Conservation (phyloP, 2,888 invertebrate species). For the Diadegma fenestrale region DNA sequence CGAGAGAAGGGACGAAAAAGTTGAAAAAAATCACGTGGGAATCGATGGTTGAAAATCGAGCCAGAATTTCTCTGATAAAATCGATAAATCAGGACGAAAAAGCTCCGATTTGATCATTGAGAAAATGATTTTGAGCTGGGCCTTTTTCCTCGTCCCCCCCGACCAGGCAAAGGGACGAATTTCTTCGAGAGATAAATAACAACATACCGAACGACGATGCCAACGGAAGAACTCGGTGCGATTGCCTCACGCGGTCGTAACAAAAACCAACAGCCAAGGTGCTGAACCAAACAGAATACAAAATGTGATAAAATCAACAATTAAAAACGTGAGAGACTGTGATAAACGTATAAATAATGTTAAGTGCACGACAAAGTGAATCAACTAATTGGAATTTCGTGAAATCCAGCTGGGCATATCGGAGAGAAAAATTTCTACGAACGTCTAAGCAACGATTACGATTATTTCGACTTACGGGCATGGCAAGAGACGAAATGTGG, state of each 20-base stretch:
- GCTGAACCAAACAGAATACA: slow-evolving; percentile 83
- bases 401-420: not conserved
- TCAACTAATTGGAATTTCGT: slow-evolving; percentile 48
- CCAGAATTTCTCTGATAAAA: too few species aligned
- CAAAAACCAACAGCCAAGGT: slow-evolving; percentile 79
- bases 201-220: slow-evolving; percentile 82
- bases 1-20: not conserved
- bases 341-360: slow-evolving; percentile 69
- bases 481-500: slow-evolving; percentile 42
- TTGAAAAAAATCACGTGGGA: not conserved
- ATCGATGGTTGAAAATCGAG: not conserved
- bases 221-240: slow-evolving; percentile 80
- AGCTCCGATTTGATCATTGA: not conserved
- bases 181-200: slow-evolving; percentile 62
- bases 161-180: not conserved
- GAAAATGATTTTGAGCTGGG: slow-evolving; percentile 16
- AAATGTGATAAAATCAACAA: slow-evolving; percentile 70
- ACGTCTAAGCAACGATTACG: slow-evolving; percentile 8
- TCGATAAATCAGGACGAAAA: too few species aligned
- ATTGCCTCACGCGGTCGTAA: slow-evolving; percentile 79
- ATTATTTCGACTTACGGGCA: slow-evolving; percentile 47
- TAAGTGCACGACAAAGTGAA: slow-evolving; percentile 57
- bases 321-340: slow-evolving; percentile 62
- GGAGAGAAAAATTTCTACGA: slow-evolving; percentile 16
- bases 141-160: too few species aligned